phyloP scores from a whole-genome alignment of 2,888 invertebrate genomes.

The Hydraecia micacea region DNA sequence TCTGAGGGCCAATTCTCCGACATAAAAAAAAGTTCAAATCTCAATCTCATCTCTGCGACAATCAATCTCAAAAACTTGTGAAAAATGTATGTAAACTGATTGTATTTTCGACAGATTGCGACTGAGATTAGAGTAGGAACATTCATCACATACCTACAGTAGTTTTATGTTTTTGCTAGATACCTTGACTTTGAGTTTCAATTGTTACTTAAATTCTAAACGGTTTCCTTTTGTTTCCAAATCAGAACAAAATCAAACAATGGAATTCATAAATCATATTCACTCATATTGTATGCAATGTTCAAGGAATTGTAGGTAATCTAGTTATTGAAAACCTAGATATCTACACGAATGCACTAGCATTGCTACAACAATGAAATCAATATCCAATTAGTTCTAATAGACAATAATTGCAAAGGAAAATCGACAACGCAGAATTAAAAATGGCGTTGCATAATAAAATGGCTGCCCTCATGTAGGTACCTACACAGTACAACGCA shows the following conservation, averaged over 20 bases:
- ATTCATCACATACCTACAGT: no score
- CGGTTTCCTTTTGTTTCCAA: slow-evolving; percentile 10
- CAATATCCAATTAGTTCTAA: slow-evolving; percentile 43
- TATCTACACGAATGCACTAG: not conserved
- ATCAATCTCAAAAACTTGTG: no score
- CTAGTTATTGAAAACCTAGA: not conserved
- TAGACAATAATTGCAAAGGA: slow-evolving; percentile 34
- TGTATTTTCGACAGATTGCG: no score
- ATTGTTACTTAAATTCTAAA: slow-evolving; percentile 1
- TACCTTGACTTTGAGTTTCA: not conserved
- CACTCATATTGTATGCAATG: not conserved
- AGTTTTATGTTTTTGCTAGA: not conserved
- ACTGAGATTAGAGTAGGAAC: no score
- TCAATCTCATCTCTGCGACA: no score
- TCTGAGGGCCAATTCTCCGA: no score
- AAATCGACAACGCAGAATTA: slow-evolving; percentile 29
- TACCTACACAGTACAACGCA: slow-evolving; percentile 29
- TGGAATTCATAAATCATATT: slow-evolving; percentile 1
- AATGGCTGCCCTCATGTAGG: slow-evolving; percentile 19
- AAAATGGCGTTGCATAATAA: slow-evolving; percentile 40
- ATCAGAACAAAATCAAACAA: slow-evolving; percentile 18
- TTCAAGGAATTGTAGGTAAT: not conserved
- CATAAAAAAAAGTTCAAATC: no score
- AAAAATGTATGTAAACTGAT: no score
- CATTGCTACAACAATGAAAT: slow-evolving; percentile 4